Base-by-base conservation (phyloP, 2,888 invertebrate genomes). In the Melolontha melolontha region DNA sequence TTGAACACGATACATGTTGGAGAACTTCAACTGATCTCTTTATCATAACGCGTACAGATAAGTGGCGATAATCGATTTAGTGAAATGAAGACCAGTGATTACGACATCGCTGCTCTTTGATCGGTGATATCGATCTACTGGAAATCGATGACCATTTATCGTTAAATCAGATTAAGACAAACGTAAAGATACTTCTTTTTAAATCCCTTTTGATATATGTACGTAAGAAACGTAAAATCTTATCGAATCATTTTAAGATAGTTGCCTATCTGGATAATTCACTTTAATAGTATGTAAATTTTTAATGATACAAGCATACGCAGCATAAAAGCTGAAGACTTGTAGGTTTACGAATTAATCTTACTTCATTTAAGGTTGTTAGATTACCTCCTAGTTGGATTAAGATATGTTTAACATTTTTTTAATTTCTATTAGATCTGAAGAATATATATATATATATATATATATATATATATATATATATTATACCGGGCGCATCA, bases 21-120 rank as follows among this genome's bases (percentile, higher is more conserved):
- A 5, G 29, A 6, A 34, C 1, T 6, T 10, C 34, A 34, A 10
- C 34, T 34, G 34, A 34, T 49, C 17, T 49, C 47, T 49, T 62
- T 47, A 62, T 62, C 47, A 62, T 62, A 47, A 47, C 39, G 47
- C 40, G 27, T 54, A 27, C 49, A 44, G 47, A 47, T 47, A 59
- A 59, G 47, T 41, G 14, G 0, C 47, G 59, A 59, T 62, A 62
- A 62, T 47, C 64, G 54, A 64, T 64, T 64, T 64, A 52, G 52
- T 41, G 52, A 64, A 52, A 27, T 54, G 27, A 41, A 27, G 44
- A 64, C 64, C 50, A 54, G 52, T 44, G 64, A 64, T 52, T 64
- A 64, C 64, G 41, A 42, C 29, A 51, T 27, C 54, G 52, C 42
- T 40, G 7, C 22, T 39, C 64, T 64, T 54, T 52, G 54, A 64